Evolutionary conservation across 2,797 vertebrate genomes (phyloP).

Genomic region (Staurois parvus): DNA sequence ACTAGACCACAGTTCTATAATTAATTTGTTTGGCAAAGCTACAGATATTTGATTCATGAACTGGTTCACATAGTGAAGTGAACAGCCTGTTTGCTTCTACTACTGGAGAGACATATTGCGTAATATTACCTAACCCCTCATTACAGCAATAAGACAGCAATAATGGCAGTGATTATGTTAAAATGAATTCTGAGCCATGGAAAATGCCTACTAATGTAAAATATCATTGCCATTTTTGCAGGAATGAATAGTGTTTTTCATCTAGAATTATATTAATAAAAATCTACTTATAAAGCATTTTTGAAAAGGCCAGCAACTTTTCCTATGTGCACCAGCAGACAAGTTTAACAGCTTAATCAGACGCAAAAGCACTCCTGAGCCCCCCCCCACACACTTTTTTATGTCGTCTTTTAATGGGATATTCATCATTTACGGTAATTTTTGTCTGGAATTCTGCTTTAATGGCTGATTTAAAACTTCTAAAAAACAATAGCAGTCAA

Average conservation of each 20-base stretch:
- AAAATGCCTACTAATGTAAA: background rate
- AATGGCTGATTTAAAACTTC: too few relatives aligned
- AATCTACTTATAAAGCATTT: background rate
- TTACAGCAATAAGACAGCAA: background rate
- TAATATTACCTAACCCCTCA: background rate
- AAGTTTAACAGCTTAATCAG: background rate
- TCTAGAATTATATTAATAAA: background rate
- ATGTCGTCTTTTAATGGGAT: too few relatives aligned
- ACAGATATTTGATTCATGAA: background rate
- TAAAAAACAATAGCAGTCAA: too few relatives aligned
- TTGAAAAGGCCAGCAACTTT: background rate
- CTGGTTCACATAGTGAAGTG: background rate
- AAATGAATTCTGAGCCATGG: background rate
- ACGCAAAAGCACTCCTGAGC: too few relatives aligned
- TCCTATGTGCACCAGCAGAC: background rate
- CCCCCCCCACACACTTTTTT: too few relatives aligned
- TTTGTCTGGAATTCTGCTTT: too few relatives aligned
- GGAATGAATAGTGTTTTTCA: background rate
- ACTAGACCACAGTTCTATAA: background rate
- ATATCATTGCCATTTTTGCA: background rate
- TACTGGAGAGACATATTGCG: background rate
- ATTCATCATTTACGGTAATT: too few relatives aligned
- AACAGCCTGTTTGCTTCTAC: background rate
- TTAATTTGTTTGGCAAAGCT: background rate
- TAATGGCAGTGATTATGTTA: background rate